Conservation (phyloP, 2,888 invertebrate species). For the Leptogaster cylindrica region DNA sequence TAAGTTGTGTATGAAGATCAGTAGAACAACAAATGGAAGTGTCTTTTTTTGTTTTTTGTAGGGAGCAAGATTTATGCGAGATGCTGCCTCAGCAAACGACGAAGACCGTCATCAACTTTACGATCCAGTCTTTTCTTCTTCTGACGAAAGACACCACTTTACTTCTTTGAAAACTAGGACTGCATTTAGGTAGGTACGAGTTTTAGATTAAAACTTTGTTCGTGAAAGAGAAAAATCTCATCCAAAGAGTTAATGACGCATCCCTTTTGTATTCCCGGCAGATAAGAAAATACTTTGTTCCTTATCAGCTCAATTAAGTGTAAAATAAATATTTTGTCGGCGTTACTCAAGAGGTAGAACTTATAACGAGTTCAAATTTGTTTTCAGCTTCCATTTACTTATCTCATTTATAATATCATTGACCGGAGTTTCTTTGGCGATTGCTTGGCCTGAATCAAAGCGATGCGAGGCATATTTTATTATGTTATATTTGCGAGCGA, state of each 20-base stretch:
- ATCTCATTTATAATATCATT: slow-evolving; percentile 58
- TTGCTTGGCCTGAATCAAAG: slow-evolving; percentile 55
- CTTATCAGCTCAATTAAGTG: no score
- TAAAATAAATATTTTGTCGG: no score
- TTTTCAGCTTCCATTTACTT: slow-evolving; percentile 56
- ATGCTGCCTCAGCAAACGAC: slow-evolving; percentile 13
- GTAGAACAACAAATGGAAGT: neutral
- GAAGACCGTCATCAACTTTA: slow-evolving; percentile 55
- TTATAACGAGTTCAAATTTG: no score
- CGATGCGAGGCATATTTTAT: slow-evolving; percentile 67
- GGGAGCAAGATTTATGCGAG: slow-evolving; percentile 53
- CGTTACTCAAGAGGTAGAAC: no score
- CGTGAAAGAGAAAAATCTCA: no score
- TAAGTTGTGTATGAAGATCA: slow-evolving; percentile 42
- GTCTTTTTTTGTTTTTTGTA: slow-evolving; percentile 33
- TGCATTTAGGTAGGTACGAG: slow-evolving; percentile 55
- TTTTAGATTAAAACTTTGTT: no score
- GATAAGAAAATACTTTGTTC: no score
- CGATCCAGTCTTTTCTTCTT: slow-evolving; percentile 57
- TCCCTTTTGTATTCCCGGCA: no score
- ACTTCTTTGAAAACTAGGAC: slow-evolving; percentile 57
- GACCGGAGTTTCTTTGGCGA: slow-evolving; percentile 56
- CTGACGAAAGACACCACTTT: slow-evolving; percentile 52
- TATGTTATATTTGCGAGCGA: slow-evolving; percentile 66
- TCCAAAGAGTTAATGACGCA: no score